Base-by-base conservation (phyloP, 2,888 invertebrate species). In the Apantesis nais region DNA sequence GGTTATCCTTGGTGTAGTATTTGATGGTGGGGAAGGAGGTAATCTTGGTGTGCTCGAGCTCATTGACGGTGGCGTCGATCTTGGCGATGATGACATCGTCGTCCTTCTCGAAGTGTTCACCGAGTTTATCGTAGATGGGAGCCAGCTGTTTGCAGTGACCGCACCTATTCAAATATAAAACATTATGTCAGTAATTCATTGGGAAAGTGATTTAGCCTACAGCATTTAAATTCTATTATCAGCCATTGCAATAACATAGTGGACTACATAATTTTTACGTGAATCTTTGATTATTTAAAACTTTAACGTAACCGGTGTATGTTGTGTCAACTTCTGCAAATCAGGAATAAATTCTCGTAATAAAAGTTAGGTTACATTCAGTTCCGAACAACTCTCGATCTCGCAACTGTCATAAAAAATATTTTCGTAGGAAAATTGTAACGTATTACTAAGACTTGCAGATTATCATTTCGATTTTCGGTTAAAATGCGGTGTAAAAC, bases 11-110 rank as follows among this genome's bases (percentile, higher is more conserved):
- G 84, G 98, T 97, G 96, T 98, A 99, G 86, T 98, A 96, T 88
- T 98, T 99, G 91, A 99, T 97, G 76, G 99, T 99, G 74, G 99
- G 99, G 97, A 98, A 99, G 83, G 98, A 98, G 79, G 97, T 97
- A 89, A 99, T 97, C 95, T 99, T 99, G 71, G 99, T 98, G 95
- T 98, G 98, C 87, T 99, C 99, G 82, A 99, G 95, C 95, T 99
- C 99, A 94, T 99, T 99, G 89, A 97, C 98, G 71, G 99, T 99
- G 76, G 99, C 97, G 95, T 99, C 99, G 96, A 99, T 99, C 96
- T 99, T 99, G 85, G 99, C 99, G 89, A 99, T 97, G 67, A 99
- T 96, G 75, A 99, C 96, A 78, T 97, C 97, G 12, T 96, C 96
- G 82, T 97, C 95, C 86, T 97, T 97, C 93, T 97, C 97, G 95